Base-by-base conservation (phyloP, 1,140 invertebrate species). In the Drosophila murphyi region DNA sequence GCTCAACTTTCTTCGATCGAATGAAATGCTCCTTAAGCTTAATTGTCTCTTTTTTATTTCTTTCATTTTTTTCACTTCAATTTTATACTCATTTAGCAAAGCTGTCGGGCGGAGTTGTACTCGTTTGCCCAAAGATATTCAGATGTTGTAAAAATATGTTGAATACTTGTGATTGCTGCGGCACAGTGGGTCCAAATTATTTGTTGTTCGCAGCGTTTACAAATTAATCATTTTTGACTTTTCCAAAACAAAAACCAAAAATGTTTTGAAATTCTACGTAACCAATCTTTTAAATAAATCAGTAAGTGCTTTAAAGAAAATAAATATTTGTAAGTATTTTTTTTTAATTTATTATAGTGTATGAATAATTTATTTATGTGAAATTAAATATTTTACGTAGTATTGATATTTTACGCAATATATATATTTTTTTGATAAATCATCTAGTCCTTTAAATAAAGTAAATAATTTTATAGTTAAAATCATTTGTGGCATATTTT, bases 1-100 rank as follows among this genome's bases (percentile, higher is more conserved):
- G 67, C 62, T 74, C 63, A 89, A 89, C 85, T 89, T 89, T 89
- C 85, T 78, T 88, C 78, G 77, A 81, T 85, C 86, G 69, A 77
- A 87, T 87, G 77, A 89, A 89, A 89, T 89, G 85, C 80, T 89
- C 85, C 86, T 89, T 89, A 89, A 89, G 85, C 85, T 89, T 89
- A 89, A 89, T 89, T 89, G 85, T 89, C 85, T 89, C 70, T 75
- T 60, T 50, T 20, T 69, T 82, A 68, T 79, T 10, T 41, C n/a
- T 52, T 51, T 32, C 34, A 41, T 51, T 52, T 65, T 64, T 72
- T 81, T 52, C 57, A 67, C 77, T 72, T 78, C 80, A 78, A 80
- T 89, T 89, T 89, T 85, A 70, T 70, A 83, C 80, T 88, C 85
- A 87, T 88, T 89, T 89, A 78, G 67, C 78, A 54, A 52, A 67